Percentiles rank a stretch among this genome's conserved stretches.
These are phyloP conservation scores for Sacculina carcini DNA, from an alignment of 2,888 invertebrate genomes.

Conservation along the genomic window DNA sequence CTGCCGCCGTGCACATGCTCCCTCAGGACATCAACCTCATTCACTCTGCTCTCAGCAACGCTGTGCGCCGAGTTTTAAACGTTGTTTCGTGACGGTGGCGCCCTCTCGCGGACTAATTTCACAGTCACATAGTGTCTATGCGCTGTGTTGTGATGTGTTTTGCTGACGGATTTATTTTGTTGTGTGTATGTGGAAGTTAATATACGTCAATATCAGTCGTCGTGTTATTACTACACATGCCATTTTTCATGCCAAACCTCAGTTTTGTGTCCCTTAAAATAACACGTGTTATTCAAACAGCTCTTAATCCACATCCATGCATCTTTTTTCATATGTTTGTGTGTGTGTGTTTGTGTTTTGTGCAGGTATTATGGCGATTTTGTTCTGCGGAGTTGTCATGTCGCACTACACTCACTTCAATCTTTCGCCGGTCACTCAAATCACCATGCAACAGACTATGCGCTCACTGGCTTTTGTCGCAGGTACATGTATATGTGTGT, in stretches of 20 bases:
- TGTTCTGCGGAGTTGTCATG: conserved; percentile 98
- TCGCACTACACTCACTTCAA: conserved; percentile 98
- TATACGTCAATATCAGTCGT: too few relatives aligned
- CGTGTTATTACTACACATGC: too few relatives aligned
- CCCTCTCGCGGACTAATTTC: too few relatives aligned
- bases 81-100: too few relatives aligned
- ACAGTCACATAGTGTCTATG: too few relatives aligned
- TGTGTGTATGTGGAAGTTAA: too few relatives aligned
- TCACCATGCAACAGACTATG: conserved; percentile 98
- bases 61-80: not conserved
- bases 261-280: too few relatives aligned
- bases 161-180: not conserved
- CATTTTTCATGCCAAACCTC: too few relatives aligned
- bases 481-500: conserved; percentile 21
- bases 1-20: conserved; percentile 16
- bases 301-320: too few relatives aligned
- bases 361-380: conserved; percentile 89
- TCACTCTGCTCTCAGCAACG: not conserved
- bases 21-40: not conserved
- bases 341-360: too few relatives aligned
- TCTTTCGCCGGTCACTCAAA: conserved; percentile 89
- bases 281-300: too few relatives aligned
- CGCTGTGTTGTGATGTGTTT: not conserved
- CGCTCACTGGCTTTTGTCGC: conserved; percentile 85
- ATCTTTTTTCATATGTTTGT: too few relatives aligned